A percentile compares a stretch with the other conserved stretches of the same genome.
Evolutionary conservation across 2,797 vertebrate genomes (phyloP).

Genomic region (Pagetopsis macropterus): DNA sequence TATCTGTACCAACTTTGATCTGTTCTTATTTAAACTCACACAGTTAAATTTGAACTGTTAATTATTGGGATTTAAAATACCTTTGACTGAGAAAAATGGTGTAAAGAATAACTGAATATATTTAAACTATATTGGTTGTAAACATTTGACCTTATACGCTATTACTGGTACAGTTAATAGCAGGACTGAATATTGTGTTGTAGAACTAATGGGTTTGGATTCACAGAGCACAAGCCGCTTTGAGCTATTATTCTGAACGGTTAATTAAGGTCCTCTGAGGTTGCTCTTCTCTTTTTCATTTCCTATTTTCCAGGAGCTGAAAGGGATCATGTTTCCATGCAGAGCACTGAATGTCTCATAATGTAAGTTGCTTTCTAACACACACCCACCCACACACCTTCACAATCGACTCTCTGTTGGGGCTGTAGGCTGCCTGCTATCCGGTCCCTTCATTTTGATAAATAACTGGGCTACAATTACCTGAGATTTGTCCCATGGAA

Average conservation of each 20-base stretch:
- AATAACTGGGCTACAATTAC: constrained; percentile 52
- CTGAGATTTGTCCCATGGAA: constrained; percentile 42
- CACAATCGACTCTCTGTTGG: not conserved
- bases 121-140: constrained; percentile 6
- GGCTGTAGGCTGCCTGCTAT: constrained; percentile 37
- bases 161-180: not conserved
- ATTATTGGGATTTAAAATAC: not conserved
- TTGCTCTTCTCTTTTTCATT: constrained; percentile 18
- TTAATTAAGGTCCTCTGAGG: not conserved
- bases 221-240: not conserved
- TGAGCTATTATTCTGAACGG: not conserved
- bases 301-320: constrained; percentile 26
- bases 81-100: not conserved
- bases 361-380: constrained; percentile 9
- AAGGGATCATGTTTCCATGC: constrained; percentile 21
- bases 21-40: too few species aligned
- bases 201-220: not conserved
- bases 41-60: not conserved
- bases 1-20: not conserved
- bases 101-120: not conserved
- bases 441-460: constrained; percentile 59
- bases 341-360: constrained; percentile 22
- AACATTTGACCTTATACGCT: constrained; percentile 30
- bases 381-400: not conserved
- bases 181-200: not conserved